Evolutionary conservation across 2,113 vertebrate species (phyloP), one percentile per base, ranked within the genome.

Genomic region (Hirundichthys speculiger): DNA sequence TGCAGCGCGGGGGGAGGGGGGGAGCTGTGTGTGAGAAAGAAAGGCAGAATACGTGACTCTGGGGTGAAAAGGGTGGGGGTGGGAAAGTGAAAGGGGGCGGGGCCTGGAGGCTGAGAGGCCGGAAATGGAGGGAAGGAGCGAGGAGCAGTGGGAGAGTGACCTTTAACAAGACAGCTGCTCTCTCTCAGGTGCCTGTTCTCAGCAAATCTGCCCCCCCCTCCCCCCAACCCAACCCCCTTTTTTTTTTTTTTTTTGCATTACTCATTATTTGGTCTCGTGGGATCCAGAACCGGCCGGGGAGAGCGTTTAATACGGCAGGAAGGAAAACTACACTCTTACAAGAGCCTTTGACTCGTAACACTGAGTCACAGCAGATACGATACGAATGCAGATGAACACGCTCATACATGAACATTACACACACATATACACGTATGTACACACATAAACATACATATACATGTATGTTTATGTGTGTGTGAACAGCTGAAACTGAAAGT

Each of bases 181-280:
- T 94, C 93, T 96, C 94, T 94, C 94, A 97, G 95, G 95, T 97
- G 95, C 92, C 93, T 93, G 88, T 95, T 95, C 95, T 94, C 94
- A 96, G 94, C 93, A 88, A 93, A 93, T 93, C 92, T 94, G 92
- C 93, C 92, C 91, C 90, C 91, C 30, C 2, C 6, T 9, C 30
- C 11, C 27, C 27, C 27, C 8, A 3, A 3, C 8, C 8, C 27
- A 4, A 3, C 8, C 27, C 27, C 27, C 8, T 8, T 34, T 10
- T 91, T 92, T 93, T 64, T 70, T 69, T 41, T 54, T 57, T 57
- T 56, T 63, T 62, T 53, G 92, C 94, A 94, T 96, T 93, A 94
- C 94, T 96, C 95, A 95, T 90, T 91, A 94, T 94, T 93, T 93
- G 91, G 91, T 93, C 94, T 92, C 93, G 5, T 72, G 82, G 95